These are phyloP conservation scores for Penelope pileata DNA, from an alignment of 2,113 vertebrate species.

Conservation along the genomic window DNA sequence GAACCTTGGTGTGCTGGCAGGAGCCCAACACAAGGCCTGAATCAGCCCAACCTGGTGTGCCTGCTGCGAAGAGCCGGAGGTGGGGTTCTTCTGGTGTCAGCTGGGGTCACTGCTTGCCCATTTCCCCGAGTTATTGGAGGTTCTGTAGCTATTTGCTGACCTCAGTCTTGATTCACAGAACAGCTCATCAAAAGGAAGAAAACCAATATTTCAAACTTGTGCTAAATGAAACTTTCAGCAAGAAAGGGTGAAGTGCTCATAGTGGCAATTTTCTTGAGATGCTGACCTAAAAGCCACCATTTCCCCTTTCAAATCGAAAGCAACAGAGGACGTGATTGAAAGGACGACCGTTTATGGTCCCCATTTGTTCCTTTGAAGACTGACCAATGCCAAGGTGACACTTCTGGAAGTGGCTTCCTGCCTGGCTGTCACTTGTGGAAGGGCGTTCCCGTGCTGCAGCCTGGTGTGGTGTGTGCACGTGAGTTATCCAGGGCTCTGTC, in stretches of 20 bases:
- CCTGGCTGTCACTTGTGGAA: rapidly evolving
- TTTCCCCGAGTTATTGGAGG: background rate
- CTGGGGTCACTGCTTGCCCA: background rate
- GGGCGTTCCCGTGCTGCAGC: background rate
- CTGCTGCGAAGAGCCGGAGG: background rate
- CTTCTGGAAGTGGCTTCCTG: background rate
- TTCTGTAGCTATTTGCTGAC: background rate
- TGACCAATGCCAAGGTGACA: background rate
- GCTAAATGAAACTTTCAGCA: background rate
- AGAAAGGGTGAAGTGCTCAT: background rate
- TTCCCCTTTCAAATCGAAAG: background rate
- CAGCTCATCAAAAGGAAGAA: background rate
- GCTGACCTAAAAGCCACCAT: background rate
- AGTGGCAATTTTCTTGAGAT: too few relatives aligned
- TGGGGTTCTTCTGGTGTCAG: rapidly evolving
- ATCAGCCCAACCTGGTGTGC: rapidly evolving
- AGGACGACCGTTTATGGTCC: background rate
- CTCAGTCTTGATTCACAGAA: rapidly evolving
- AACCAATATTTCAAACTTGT: background rate
- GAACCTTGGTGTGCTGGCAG: background rate
- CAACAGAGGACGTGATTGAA: background rate
- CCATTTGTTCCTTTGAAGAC: background rate
- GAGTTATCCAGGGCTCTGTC: too few relatives aligned
- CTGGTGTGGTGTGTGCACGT: too few relatives aligned
- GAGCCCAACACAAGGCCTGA: too few relatives aligned